These are phyloP conservation scores for Eupithecia tripunctaria DNA, from an alignment of 2,888 invertebrate genomes.

Conservation along the genomic window DNA sequence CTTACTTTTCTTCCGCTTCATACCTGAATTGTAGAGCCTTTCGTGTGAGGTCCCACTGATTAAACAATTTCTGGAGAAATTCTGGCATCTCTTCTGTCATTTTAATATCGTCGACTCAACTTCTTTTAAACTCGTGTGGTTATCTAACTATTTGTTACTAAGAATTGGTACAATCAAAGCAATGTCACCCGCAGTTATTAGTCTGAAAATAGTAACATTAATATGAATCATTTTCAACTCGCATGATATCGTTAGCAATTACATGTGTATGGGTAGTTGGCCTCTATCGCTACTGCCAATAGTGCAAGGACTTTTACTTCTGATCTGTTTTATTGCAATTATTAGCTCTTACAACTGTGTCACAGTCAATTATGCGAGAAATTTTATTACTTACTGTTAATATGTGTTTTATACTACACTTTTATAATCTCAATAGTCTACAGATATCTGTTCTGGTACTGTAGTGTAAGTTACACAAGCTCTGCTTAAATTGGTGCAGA, in stretches of 20 bases:
- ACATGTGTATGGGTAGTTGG: slow-evolving; percentile 56
- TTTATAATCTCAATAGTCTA: not conserved
- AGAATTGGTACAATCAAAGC: slow-evolving; percentile 30
- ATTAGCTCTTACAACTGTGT: slow-evolving; percentile 50
- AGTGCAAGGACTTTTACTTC: slow-evolving; percentile 60
- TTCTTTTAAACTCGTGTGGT: slow-evolving; percentile 3
- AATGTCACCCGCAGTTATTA: slow-evolving; percentile 30
- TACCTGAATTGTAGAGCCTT: not conserved
- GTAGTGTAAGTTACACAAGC: not conserved
- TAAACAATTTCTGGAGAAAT: not conserved
- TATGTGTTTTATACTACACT: not conserved
- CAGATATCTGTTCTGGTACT: not conserved
- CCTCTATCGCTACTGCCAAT: slow-evolving; percentile 53
- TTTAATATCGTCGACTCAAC: not conserved
- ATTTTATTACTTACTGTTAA: slow-evolving; percentile 17
- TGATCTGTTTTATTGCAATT: slow-evolving; percentile 44
- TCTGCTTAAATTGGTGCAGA: not conserved
- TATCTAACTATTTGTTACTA: not conserved
- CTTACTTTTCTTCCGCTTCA: not conserved
- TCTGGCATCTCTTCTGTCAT: not conserved
- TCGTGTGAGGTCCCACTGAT: not conserved
- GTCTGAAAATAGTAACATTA: slow-evolving; percentile 40
- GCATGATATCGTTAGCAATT: slow-evolving; percentile 53
- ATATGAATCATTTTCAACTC: slow-evolving; percentile 53
- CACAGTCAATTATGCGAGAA: slow-evolving; percentile 42